Evolutionary conservation across 2,113 vertebrate species (phyloP), one percentile per base, ranked within the genome.

Genomic region (Solea senegalensis): DNA sequence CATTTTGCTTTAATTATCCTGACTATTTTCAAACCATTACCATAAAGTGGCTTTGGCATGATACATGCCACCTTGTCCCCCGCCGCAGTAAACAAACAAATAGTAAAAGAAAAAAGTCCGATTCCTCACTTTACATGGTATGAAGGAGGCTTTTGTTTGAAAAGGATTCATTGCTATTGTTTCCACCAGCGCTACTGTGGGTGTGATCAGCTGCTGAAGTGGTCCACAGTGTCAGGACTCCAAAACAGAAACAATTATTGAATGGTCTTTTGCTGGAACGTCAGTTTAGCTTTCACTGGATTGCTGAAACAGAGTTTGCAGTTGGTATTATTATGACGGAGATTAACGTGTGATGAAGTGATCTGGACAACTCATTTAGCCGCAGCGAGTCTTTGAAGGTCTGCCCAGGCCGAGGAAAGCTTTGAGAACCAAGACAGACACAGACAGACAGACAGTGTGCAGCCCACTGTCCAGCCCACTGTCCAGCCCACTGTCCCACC

Each of bases 111-210:
- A 80, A 80, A 85, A 82, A 80, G 83, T 87, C 86, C 80, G 75
- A 86, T 63, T 85, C 44, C 59, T 63, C 62, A 57, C 50, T 74
- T 86, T 60, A 73, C 34, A 58, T 44, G 39, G 70, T 66, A 74
- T 89, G 84, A 92, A 86, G 82, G 72, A 87, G 65, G 48, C 76
- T 65, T 91, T 90, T 91, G 82, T 92, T 80, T 75, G 66, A 88
- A 71, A 49, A 34, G 13, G 54, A 79, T 82, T 77, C 59, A 27
- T 76, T 91, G 70, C 89, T 88, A 82, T 90, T 90, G 76, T 89
- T 91, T 91, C 83, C 78, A 82, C 21, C 21, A 83, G 83, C 10
- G 4, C 71, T 57, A 69, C 72, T 86, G 83, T 81, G 55, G 69
- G 76, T 65, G 58, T 53, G 74, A 13, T 52, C 68, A 51, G 63